Evolutionary conservation across 2,113 vertebrate genomes (phyloP).

Genomic region (Brachyistius frenatus): DNA sequence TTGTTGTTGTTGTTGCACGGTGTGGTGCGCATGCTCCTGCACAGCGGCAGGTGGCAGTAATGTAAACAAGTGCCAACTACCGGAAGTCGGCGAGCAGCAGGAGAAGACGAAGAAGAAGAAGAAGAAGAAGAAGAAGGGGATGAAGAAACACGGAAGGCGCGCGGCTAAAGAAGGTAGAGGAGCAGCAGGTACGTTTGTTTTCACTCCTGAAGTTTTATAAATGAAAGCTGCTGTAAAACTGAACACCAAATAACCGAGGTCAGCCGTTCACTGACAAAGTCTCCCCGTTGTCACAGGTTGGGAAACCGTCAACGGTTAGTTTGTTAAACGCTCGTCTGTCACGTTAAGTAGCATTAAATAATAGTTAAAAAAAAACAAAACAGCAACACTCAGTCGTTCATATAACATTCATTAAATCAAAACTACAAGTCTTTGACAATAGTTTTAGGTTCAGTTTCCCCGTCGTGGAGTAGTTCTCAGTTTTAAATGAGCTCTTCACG

Average conservation of each 20-base stretch:
- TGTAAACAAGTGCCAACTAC: too few species aligned
- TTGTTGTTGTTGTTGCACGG: not conserved
- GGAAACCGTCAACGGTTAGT: not conserved
- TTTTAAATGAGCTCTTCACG: too few species aligned
- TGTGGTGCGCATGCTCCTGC: not conserved
- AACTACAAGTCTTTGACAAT: not conserved
- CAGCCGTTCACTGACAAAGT: not conserved
- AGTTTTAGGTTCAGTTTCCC: too few species aligned
- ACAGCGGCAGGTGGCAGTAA: slow-evolving; percentile 37
- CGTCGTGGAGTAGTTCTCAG: too few species aligned
- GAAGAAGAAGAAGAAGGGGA: not conserved
- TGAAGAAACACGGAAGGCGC: not conserved
- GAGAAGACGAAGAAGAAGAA: not conserved
- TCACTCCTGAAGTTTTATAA: not conserved
- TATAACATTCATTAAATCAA: not conserved
- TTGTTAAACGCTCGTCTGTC: not conserved
- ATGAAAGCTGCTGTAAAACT: not conserved
- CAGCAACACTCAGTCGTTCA: not conserved
- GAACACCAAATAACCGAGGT: not conserved
- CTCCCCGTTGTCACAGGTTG: not conserved
- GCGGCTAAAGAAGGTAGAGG: not conserved
- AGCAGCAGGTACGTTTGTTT: not conserved
- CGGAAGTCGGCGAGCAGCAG: not conserved
- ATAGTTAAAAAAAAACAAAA: not conserved
- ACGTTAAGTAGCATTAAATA: not conserved